Evolutionary conservation across 2,888 invertebrate genomes (phyloP), one percentile per base, ranked within the genome.

Genomic region (Himalopsyche anomala): DNA sequence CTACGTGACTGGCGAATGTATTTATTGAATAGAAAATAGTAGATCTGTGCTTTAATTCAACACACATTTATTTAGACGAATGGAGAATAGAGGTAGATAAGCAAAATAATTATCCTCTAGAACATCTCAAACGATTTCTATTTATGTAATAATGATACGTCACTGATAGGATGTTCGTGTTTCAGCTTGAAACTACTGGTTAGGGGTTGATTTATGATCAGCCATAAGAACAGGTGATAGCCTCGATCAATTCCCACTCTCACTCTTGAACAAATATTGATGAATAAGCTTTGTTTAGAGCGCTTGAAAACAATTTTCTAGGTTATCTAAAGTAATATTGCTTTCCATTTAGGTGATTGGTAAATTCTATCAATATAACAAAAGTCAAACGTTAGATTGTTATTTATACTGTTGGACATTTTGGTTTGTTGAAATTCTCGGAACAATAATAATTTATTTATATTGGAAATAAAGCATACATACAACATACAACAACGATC

Each of bases 161-260:
- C 62, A 62, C 62, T 11, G n/a, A 19, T 62, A 62, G 19, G 9
- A n/a, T 19, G 62, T 62, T 62, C 28, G 62, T 62, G 62, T 19
- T 62, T 62, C 62, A 62, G 19, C 19, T 28, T 15, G 8, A 28
- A 62, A 5, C 62, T 11, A 19, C 62, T 62, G n/a, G 28, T 62
- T 62, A 62, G 28, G 19, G 62, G 62, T 19, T 62, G 62, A 62
- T 62, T 62, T 62, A 62, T 62, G 62, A 19, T 19, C 62, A 62
- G 62, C 62, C 62, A 19, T 62, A 62, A 62, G 28, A 28, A 62
- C 19, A 62, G 62, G 62, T 62, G 62, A 62, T 62, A 62, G 62
- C 62, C 62, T 62, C 62, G 62, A 62, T 62, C 62, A 62, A 62
- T 62, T 62, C 19, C 62, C n/a, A 19, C 62, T 62, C 62, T 62